These are phyloP conservation scores for Azemiops feae DNA, from an alignment of 2,113 vertebrate genomes.

Conservation along the genomic window DNA sequence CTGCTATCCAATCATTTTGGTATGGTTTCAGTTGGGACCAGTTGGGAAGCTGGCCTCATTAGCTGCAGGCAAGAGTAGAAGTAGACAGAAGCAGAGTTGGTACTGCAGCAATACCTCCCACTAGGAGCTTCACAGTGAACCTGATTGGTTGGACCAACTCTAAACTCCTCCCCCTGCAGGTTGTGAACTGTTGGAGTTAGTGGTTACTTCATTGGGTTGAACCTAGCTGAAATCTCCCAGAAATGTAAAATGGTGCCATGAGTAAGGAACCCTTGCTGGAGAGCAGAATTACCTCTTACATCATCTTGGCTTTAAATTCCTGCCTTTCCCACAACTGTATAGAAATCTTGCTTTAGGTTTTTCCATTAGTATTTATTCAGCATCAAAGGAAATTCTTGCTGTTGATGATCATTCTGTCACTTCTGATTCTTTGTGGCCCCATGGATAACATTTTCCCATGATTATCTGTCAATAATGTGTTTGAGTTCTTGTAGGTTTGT, in stretches of 20 bases:
- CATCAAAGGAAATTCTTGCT: background rate
- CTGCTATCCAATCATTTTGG: background rate
- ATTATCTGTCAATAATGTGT: too few species aligned
- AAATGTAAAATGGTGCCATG: background rate
- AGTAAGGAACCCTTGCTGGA: background rate
- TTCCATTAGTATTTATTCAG: background rate
- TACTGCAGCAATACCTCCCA: background rate
- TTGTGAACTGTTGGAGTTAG: background rate
- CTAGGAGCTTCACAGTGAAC: background rate
- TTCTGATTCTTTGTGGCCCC: background rate
- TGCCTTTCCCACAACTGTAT: background rate
- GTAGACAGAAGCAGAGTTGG: background rate
- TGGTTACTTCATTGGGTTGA: background rate
- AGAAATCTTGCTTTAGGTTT: background rate
- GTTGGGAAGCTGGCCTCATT: background rate
- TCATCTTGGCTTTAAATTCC: background rate
- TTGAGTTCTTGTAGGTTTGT: background rate
- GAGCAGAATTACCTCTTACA: background rate
- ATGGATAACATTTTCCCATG: background rate
- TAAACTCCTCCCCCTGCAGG: background rate
- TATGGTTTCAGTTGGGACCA: background rate
- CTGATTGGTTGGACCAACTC: background rate
- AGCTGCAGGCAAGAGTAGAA: background rate
- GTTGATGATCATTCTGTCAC: background rate
- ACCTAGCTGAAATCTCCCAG: background rate